Evolutionary conservation across 2,888 invertebrate genomes (phyloP).

Genomic region (Arenicola marina): DNA sequence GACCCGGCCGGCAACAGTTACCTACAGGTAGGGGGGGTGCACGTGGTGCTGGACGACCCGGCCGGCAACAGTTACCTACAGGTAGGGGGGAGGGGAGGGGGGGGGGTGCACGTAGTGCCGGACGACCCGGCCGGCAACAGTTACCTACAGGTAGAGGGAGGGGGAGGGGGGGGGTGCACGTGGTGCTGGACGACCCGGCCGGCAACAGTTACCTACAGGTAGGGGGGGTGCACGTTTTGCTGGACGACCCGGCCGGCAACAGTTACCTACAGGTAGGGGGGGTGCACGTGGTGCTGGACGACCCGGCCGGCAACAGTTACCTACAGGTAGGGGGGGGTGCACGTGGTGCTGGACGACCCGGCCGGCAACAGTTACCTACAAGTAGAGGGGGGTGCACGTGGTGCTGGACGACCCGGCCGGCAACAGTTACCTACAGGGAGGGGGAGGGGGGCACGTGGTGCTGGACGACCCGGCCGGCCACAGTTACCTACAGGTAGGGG

Average conservation of each 20-base stretch:
- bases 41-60: slow-evolving; percentile 90
- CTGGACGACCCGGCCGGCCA: slow-evolving; percentile 98
- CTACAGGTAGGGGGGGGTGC: slow-evolving; percentile 74
- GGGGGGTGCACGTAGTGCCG: slow-evolving; percentile 75
- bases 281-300: slow-evolving; percentile 84
- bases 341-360: slow-evolving; percentile 90
- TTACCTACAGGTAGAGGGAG: slow-evolving; percentile 81
- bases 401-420: slow-evolving; percentile 96
- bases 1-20: slow-evolving; percentile 99
- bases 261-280: slow-evolving; percentile 85
- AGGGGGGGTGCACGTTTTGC: slow-evolving; percentile 74
- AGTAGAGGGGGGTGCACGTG: slow-evolving; percentile 70
- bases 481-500: slow-evolving; percentile 81
- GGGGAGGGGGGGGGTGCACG: slow-evolving; percentile 68
- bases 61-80: slow-evolving; percentile 96
- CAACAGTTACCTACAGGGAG: slow-evolving; percentile 93
- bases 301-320: slow-evolving; percentile 97
- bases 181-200: slow-evolving; percentile 93
- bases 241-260: slow-evolving; percentile 98
- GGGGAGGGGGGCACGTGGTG: slow-evolving; percentile 76
- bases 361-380: slow-evolving; percentile 93
- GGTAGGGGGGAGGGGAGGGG: slow-evolving; percentile 68
- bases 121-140: slow-evolving; percentile 99
- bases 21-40: slow-evolving; percentile 73
- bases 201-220: slow-evolving; percentile 96